Evolutionary conservation across 2,888 invertebrate genomes (phyloP).

Genomic region (Sinhomidia bicolor): DNA sequence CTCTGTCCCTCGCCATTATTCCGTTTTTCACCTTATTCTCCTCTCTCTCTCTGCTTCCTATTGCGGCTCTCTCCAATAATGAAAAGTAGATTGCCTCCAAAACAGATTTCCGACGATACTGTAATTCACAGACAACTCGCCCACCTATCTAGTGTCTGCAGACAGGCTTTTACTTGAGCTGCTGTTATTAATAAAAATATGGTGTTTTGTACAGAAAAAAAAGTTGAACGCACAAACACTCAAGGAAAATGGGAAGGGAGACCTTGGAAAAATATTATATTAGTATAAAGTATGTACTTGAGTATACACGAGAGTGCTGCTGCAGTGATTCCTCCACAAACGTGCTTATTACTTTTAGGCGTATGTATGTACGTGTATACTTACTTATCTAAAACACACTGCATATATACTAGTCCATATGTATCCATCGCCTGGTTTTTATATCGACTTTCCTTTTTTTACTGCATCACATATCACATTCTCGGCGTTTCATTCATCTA

Average conservation of each 20-base stretch:
- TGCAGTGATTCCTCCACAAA: background rate
- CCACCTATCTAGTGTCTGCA: too few relatives aligned
- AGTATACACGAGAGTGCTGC: background rate
- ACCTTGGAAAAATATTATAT: conserved; percentile 34
- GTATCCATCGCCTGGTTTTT: too few relatives aligned
- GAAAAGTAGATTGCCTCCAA: conserved; percentile 26
- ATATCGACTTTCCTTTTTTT: background rate
- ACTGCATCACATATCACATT: background rate
- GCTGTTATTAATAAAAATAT: conserved; percentile 46
- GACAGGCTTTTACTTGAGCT: background rate
- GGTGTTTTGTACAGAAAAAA: background rate
- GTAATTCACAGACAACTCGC: background rate
- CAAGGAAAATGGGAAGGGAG: background rate
- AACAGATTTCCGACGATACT: background rate
- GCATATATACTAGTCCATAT: too few relatives aligned
- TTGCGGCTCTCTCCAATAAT: conserved; percentile 37
- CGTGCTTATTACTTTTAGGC: background rate
- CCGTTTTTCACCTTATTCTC: conserved; percentile 36
- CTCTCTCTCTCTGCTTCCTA: background rate
- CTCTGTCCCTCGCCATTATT: conserved; percentile 1
- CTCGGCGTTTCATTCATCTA: conserved; percentile 20
- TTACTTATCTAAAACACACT: background rate
- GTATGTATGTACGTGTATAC: background rate
- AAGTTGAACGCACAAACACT: background rate
- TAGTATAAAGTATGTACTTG: too few relatives aligned